phyloP scores from a whole-genome alignment of 2,113 vertebrate genomes.

The Dasyurus viverrinus region DNA sequence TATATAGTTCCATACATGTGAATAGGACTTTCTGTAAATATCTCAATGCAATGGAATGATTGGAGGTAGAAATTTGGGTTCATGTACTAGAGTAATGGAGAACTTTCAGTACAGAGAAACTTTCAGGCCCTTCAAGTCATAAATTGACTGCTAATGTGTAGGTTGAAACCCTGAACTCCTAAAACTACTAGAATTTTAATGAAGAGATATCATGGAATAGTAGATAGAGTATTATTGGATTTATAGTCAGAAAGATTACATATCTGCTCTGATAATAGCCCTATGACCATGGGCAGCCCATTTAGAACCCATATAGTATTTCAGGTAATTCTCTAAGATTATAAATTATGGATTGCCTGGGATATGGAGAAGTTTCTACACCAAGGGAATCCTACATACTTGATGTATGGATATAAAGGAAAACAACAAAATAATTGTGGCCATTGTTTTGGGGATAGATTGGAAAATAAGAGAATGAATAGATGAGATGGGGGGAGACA shows the following conservation, averaged over 20 bases:
- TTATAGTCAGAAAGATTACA: not conserved
- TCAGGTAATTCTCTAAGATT: not conserved
- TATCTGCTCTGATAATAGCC: not conserved
- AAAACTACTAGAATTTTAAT: not conserved
- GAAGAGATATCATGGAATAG: not conserved
- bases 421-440: not conserved
- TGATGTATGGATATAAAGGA: not conserved
- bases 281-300: not conserved
- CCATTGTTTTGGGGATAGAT: not conserved
- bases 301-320: not conserved
- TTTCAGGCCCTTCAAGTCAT: not conserved
- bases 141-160: not conserved
- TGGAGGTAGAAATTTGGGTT: not conserved
- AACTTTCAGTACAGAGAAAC: not conserved
- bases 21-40: not conserved
- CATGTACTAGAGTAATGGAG: not conserved
- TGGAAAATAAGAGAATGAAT: not conserved
- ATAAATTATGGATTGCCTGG: not conserved
- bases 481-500: not conserved
- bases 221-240: not conserved
- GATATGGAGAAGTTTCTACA: not conserved
- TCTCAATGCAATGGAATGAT: not conserved
- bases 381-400: not conserved
- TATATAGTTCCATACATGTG: not conserved
- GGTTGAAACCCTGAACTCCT: not conserved